A percentile compares a stretch with the other conserved stretches of the same genome.
Conservation (phyloP, 2,888 invertebrate species). For the Eristalis pertinax region DNA sequence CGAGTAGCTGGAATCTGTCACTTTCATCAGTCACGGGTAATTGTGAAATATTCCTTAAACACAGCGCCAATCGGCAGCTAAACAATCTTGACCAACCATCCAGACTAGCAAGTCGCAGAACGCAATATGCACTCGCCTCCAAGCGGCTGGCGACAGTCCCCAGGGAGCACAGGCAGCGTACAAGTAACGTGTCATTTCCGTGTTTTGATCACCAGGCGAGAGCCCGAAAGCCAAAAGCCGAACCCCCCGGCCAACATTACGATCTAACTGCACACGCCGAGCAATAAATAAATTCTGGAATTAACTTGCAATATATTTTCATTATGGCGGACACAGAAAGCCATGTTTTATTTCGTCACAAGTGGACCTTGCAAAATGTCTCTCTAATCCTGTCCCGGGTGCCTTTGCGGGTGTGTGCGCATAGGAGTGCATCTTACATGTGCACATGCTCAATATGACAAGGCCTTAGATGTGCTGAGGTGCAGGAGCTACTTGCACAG, state of each 20-base stretch:
- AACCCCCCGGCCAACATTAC: constrained; percentile 35
- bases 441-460: constrained; percentile 12
- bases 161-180: not conserved
- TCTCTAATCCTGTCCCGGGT: constrained; percentile 73
- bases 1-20: constrained; percentile 33
- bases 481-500: constrained; percentile 37
- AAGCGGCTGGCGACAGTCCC: not conserved
- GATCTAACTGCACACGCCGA: constrained; percentile 65
- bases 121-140: constrained; percentile 9
- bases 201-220: constrained; percentile 45
- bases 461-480: constrained; percentile 12
- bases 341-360: constrained; percentile 82
- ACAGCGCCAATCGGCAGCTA: constrained; percentile 8
- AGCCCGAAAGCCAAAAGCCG: not conserved
- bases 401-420: constrained; percentile 21
- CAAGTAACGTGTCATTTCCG: constrained; percentile 52
- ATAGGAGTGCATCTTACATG: constrained; percentile 44
- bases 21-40: constrained; percentile 30
- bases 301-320: constrained; percentile 81
- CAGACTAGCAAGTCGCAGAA: not conserved
- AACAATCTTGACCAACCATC: constrained; percentile 17
- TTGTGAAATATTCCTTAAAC: constrained; percentile 48
- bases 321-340: constrained; percentile 81
- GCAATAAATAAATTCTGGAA: constrained; percentile 81
- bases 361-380: constrained; percentile 81